Base-by-base conservation (phyloP, 2,113 vertebrate species). In the Clarias macrocephalus region DNA sequence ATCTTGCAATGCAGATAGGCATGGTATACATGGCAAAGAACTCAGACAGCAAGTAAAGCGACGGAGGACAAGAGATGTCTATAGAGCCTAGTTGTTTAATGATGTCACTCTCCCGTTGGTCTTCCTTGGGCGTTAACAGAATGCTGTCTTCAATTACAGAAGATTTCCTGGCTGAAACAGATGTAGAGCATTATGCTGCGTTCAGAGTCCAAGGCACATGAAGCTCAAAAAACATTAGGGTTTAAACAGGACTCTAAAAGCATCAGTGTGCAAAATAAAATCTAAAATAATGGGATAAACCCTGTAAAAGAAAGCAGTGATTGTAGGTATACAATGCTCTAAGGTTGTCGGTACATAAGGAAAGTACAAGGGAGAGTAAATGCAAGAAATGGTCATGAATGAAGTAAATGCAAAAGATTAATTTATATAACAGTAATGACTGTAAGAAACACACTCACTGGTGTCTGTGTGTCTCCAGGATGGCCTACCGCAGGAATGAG, bases 401-500 rank as follows among this genome's bases (percentile, higher is more conserved):
- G 48, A 7, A 62, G 63, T 62, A 84, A 89, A 54, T 83, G 62
- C 62, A 80, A 83, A 60, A 85, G 37, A 72, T 68, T 28, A 3
- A 80, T 65, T 63, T 82, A 8, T 70, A 70, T 73, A 73, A 87
- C 83, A 80, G 63, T 28, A n/a, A 63, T 84, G 48, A 48, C 57
- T 73, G 54, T 86, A 72, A 75, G 48, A 75, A 75, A 87, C 62
- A 70, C 18, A 75, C 56, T 48, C 60, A 21, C 19, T 85, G 88
- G 84, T 70, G 54, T 83, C 16, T 88, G 48, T 83, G 52, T 60
- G 21, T 83, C 28, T 85, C 2, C 88, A 99, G 98, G 91, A 90
- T 97, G 85, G 95, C 96, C 86, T 96, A 95, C 89, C 95, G 96
- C 62, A 95, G 93, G 66, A 97, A 94, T 0, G 96, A 99, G 0